These are phyloP conservation scores for Sycophila texana DNA, from an alignment of 2,888 invertebrate genomes.

Conservation along the genomic window DNA sequence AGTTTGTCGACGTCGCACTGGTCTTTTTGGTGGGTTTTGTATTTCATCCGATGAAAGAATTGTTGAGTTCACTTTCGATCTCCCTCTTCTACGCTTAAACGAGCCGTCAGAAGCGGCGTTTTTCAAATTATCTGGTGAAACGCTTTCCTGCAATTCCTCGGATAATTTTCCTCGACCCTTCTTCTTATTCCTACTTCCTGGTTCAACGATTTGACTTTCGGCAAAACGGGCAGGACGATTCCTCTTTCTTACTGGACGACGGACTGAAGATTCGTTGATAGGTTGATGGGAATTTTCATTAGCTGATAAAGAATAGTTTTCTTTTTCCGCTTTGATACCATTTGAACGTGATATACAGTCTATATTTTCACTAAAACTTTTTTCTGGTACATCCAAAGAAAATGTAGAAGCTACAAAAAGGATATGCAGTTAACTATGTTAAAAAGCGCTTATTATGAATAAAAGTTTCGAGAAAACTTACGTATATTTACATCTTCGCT, in stretches of 20 bases:
- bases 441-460: neutral
- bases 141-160: slow-evolving; percentile 10
- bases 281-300: slow-evolving; percentile 14
- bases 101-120: slow-evolving; percentile 44
- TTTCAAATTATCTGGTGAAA: neutral
- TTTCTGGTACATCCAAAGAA: neutral
- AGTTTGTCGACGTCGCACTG: slow-evolving; percentile 57
- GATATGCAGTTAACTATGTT: neutral
- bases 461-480: slow-evolving; percentile 22
- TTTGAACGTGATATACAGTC: neutral
- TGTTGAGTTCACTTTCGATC: slow-evolving; percentile 36
- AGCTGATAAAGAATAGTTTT: slow-evolving; percentile 36
- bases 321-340: slow-evolving; percentile 20
- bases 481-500: slow-evolving; percentile 23
- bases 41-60: slow-evolving; percentile 40
- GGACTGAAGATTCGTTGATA: neutral
- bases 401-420: slow-evolving; percentile 11
- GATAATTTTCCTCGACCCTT: neutral
- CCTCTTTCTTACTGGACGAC: slow-evolving; percentile 59
- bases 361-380: neutral
- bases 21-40: slow-evolving; percentile 59
- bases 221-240: slow-evolving; percentile 54
- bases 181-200: slow-evolving; percentile 1
- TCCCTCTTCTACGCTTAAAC: slow-evolving; percentile 58
- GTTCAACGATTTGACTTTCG: slow-evolving; percentile 1